Percentiles rank a stretch among this genome's conserved stretches.
phyloP scores from a whole-genome alignment of 1,140 invertebrate species.

The Saccostrea cuccullata region DNA sequence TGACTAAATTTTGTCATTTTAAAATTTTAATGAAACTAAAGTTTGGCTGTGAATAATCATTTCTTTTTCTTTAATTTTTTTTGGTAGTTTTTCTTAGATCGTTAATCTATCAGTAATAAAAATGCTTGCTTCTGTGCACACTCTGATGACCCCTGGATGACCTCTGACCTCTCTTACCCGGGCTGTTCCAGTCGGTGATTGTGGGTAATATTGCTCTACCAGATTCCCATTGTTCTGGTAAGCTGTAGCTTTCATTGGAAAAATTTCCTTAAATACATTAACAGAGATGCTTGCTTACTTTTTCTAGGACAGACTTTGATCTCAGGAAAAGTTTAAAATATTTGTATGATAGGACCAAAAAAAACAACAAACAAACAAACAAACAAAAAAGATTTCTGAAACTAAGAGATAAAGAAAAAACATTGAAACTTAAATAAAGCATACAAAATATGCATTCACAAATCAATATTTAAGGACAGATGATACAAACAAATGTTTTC shows the following conservation, averaged over 20 bases:
- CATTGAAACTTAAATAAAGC: not conserved
- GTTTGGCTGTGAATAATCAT: too few relatives aligned
- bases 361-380: too few relatives aligned
- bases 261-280: not conserved
- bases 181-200: not conserved
- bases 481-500: too few relatives aligned
- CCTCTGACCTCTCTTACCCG: constrained; percentile 17
- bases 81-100: too few relatives aligned
- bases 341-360: too few relatives aligned
- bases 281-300: not conserved
- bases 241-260: constrained; percentile 14
- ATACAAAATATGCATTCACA: not conserved
- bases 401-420: not conserved
- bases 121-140: not conserved
- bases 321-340: too few relatives aligned
- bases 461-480: not conserved
- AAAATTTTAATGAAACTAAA: too few relatives aligned
- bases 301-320: not conserved
- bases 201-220: constrained; percentile 3
- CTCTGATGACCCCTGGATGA: constrained; percentile 16
- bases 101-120: too few relatives aligned
- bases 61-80: too few relatives aligned
- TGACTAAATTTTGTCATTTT: too few relatives aligned
- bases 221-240: constrained; percentile 1
- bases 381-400: not conserved